Evolutionary conservation across 2,113 vertebrate species (phyloP), one percentile per base, ranked within the genome.

Genomic region (Nansenia antarctica): DNA sequence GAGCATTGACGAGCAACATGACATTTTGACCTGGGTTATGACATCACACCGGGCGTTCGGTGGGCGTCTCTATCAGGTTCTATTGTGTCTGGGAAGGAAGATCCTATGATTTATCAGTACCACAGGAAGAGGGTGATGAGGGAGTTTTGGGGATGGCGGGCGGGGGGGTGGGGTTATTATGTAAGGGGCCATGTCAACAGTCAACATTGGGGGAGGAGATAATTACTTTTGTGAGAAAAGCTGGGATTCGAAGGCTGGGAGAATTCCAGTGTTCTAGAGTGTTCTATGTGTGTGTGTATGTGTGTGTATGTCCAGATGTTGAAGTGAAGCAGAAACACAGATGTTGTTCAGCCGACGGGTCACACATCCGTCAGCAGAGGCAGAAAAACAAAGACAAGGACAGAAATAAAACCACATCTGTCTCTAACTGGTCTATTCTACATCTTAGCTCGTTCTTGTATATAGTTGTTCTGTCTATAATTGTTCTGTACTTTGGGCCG

Each of bases 241-340:
- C 8, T 14, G 54, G 3, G 1, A 22, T 32, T 65, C 3, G 42
- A 20, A 11, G 15, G 14, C 45, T 15, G 35, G 61, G 27, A 57
- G 55, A 27, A 49, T 52, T 72, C 61, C 65, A 74, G 35, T 9
- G 27, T 58, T 47, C 45, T 11, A 37, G 5, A 37, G 4, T n/a
- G 45, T 29, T 69, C 53, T 73, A 18, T 62, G 15, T 6, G 6
- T n/a, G n/a, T n/a, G n/a, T n/a, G n/a, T n/a, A n/a, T n/a, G n/a
- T n/a, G n/a, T n/a, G n/a, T n/a, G n/a, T n/a, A n/a, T n/a, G 15
- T 54, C 66, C 87, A 84, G 82, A 84, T 82, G 78, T 79, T 79
- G 20, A 32, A 76, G 20, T 1, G 39, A 59, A 70, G 70, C 68
- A 0, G 0, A 70, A 72, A 65, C 0, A 0, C 83, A 87, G 78